A percentile compares a stretch with the other conserved stretches of the same genome.
Conservation (phyloP, 2,888 invertebrate species). For the Macropis europaea region DNA sequence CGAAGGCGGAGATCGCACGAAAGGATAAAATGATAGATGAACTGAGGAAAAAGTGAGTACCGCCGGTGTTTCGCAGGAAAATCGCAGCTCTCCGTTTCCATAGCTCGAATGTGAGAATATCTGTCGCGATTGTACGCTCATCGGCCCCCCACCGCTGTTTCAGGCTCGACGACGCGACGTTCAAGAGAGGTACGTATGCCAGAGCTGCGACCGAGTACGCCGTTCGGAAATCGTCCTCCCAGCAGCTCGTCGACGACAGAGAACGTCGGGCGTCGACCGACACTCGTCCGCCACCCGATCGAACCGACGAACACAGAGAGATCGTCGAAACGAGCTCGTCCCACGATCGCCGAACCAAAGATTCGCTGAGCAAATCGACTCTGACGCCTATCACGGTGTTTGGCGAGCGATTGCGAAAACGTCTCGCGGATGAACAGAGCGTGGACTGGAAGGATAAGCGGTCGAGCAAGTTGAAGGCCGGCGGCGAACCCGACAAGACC, state of each 20-base stretch:
- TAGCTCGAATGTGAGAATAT: too few relatives aligned
- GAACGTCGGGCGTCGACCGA: not conserved
- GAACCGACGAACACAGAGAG: not conserved
- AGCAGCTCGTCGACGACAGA: not conserved
- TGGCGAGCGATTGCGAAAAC: constrained; percentile 69
- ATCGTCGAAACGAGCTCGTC: not conserved
- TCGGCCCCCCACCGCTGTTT: too few relatives aligned
- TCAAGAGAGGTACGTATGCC: constrained; percentile 61
- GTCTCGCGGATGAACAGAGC: constrained; percentile 30
- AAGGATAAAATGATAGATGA: constrained; percentile 80
- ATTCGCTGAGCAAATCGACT: not conserved
- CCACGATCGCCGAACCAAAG: not conserved
- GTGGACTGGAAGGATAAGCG: constrained; percentile 7
- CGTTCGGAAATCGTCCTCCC: not conserved
- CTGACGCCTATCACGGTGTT: constrained; percentile 64
- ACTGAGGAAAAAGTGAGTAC: constrained; percentile 75
- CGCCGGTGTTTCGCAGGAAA: too few relatives aligned
- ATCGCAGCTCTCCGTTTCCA: too few relatives aligned
- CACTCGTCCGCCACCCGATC: not conserved
- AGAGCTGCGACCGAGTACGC: not conserved
- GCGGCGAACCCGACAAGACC: not conserved
- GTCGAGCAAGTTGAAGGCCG: not conserved
- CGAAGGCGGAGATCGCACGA: constrained; percentile 80
- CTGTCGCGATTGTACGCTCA: too few relatives aligned
- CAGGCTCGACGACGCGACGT: constrained; percentile 70